Conservation (phyloP, 2,113 vertebrate species). For the Rutilus rutilus region DNA sequence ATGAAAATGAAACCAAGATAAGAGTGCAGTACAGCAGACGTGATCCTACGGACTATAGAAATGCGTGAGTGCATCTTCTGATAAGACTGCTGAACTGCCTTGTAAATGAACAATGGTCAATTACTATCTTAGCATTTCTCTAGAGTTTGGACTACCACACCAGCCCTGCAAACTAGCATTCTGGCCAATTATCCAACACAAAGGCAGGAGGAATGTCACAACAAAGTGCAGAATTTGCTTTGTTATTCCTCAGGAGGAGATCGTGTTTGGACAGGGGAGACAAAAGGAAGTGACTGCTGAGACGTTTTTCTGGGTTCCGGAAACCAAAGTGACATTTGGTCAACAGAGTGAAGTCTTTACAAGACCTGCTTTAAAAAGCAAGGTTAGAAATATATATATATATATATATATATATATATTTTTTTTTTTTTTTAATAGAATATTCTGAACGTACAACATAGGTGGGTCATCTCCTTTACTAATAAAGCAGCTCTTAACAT, state of each 20-base stretch:
- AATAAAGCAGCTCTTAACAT: neutral
- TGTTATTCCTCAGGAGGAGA: conserved; percentile 52
- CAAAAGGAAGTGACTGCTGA: conserved; percentile 46
- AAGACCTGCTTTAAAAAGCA: neutral
- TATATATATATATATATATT: too few relatives aligned
- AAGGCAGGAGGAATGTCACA: conserved; percentile 60
- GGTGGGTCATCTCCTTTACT: neutral
- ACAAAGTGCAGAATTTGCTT: conserved; percentile 57
- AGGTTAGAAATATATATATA: neutral
- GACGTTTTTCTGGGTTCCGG: conserved; percentile 13
- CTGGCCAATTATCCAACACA: conserved; percentile 37
- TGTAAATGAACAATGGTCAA: too few relatives aligned
- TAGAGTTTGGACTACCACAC: neutral
- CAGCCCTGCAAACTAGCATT: neutral
- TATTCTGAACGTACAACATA: neutral
- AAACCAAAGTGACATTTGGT: conserved; percentile 46
- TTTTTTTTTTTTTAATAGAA: neutral
- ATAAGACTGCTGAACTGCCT: too few relatives aligned
- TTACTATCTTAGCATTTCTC: neutral
- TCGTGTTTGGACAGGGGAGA: conserved; percentile 59
- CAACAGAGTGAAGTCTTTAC: conserved; percentile 9
- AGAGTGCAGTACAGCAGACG: neutral
- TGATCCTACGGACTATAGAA: neutral
- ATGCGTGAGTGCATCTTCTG: too few relatives aligned
- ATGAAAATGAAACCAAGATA: neutral